Percentiles rank a stretch among this genome's conserved stretches.
These are phyloP conservation scores for Baronia brevicornis DNA, from an alignment of 2,888 invertebrate genomes.

Conservation along the genomic window DNA sequence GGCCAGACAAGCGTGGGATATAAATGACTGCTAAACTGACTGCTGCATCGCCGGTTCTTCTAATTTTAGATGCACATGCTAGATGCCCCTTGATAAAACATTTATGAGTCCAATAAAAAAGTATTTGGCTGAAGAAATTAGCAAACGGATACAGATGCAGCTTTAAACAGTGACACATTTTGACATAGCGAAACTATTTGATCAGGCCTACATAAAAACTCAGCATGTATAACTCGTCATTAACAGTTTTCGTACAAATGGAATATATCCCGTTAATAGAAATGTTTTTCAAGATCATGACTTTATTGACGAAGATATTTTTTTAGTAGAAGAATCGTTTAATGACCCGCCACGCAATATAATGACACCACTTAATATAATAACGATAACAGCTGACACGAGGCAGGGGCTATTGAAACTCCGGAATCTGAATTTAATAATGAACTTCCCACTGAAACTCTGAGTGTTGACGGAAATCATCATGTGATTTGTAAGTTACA, in stretches of 20 bases:
- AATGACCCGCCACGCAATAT: no score
- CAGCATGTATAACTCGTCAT: conserved; percentile 16
- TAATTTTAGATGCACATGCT: conserved; percentile 14
- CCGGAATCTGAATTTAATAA: no score
- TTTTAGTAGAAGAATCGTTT: no score
- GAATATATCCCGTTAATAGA: conserved; percentile 15
- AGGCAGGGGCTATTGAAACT: no score
- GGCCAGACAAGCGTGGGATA: no score
- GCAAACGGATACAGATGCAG: conserved; percentile 12
- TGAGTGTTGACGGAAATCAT: no score
- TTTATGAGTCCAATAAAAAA: conserved; percentile 19
- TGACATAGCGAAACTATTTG: conserved; percentile 19
- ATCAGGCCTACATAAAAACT: conserved; percentile 15
- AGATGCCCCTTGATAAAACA: conserved; percentile 16
- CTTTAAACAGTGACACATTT: conserved; percentile 15
- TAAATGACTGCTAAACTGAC: no score
- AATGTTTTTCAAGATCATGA: conserved; percentile 15
- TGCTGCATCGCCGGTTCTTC: conserved; percentile 12
- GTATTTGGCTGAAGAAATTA: conserved; percentile 17
- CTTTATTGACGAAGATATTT: no score
- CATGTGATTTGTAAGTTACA: no score
- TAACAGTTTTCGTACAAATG: conserved; percentile 15
- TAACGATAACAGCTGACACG: no score
- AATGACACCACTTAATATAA: no score
- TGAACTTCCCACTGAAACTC: no score